A percentile compares a stretch with the other conserved stretches of the same genome.
Conservation (phyloP, 2,113 vertebrate species). For the Corapipo altera region DNA sequence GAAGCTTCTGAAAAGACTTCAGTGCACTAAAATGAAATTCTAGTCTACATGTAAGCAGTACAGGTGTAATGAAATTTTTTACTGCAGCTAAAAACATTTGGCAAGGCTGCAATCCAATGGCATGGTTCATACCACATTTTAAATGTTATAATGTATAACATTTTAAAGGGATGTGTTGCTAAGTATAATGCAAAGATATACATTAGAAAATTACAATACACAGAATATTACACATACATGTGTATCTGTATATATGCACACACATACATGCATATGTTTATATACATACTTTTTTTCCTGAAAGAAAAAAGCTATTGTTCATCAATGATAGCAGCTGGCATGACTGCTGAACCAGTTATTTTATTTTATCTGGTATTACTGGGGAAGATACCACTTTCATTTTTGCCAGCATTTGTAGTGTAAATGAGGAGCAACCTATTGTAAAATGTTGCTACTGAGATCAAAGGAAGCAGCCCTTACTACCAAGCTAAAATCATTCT, state of each 20-base stretch:
- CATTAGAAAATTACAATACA: neutral
- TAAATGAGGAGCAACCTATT: conserved; percentile 80
- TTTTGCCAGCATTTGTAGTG: conserved; percentile 79
- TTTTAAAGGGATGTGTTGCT: neutral
- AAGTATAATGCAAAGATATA: neutral
- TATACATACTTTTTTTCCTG: neutral
- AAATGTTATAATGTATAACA: neutral
- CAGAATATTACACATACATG: neutral
- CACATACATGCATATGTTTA: neutral
- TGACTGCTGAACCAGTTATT: conserved; percentile 62
- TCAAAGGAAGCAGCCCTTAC: conserved; percentile 78
- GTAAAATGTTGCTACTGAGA: conserved; percentile 77
- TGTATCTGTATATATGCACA: neutral
- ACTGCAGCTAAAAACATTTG: neutral
- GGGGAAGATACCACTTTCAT: conserved; percentile 69
- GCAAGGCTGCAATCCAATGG: neutral
- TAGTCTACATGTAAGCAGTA: neutral
- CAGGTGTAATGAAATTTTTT: neutral
- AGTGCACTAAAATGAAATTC: neutral
- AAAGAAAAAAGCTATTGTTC: conserved; percentile 50
- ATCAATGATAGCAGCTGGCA: conserved; percentile 48
- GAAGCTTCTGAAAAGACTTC: neutral
- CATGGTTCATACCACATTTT: neutral
- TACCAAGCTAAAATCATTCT: conserved; percentile 79
- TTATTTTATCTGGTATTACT: conserved; percentile 70